Base-by-base conservation (phyloP, 2,888 invertebrate genomes). In the Gibbula magus region DNA sequence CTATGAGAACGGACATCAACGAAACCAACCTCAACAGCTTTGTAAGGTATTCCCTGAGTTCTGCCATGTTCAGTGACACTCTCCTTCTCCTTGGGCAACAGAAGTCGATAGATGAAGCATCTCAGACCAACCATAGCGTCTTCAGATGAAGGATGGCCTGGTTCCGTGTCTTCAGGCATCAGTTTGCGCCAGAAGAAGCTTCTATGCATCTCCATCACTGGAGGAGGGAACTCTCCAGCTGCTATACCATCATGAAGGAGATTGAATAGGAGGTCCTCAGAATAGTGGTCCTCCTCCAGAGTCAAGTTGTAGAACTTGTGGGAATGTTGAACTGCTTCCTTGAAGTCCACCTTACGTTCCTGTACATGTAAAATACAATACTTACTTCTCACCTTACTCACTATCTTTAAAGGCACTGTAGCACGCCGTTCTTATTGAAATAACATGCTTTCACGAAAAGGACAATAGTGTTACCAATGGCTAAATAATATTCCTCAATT, bases 151-250 rank as follows among this genome's bases (percentile, higher is more conserved):
- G 89, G 88, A 53, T 83, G 83, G 18, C 88, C 86, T 22, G 77
- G 77, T 5, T 66, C 77, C 18, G 83, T 85, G 73, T 90, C 90
- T 76, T 90, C 88, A 35, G 88, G 75, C 67, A 90, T 54, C 85
- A 88, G 85, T 18, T 90, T 84, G 52, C 90, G 89, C 91, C 91
- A 92, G 85, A 91, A 91, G 77, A 91, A 88, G 76, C 87, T 86
- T 32, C 86, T 85, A 75, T 91, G 89, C 85, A 91, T 89, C 18
- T 85, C 84, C 85, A 91, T 84, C 13, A 90, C 66, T 10, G 82
- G 83, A 32, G 83, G 70, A 1, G 88, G 86, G 51, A 84, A 86
- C 32, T 54, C 18, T 2, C 56, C 66, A 1, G 22, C 39, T 16
- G 52, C 20, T 18, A 81, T 61, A 52, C 81, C 74, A 22, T 81